phyloP scores from a whole-genome alignment of 1,140 invertebrate species.

The Nomia melanderi region DNA sequence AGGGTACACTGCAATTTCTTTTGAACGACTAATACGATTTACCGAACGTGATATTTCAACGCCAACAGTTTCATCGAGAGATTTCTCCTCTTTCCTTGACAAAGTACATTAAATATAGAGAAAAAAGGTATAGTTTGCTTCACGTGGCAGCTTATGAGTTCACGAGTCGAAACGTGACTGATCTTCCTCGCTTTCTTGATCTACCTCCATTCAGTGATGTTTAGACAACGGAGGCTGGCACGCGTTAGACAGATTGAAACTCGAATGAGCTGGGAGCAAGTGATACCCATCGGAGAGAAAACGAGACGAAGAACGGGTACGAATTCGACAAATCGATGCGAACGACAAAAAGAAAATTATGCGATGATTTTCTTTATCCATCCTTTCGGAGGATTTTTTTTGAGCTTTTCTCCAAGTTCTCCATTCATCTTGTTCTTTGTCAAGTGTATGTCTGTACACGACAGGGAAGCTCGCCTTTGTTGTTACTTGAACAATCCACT shows the following conservation, averaged over 20 bases:
- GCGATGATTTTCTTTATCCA: slow-evolving; percentile 4
- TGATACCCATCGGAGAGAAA: not conserved
- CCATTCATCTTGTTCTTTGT: slow-evolving; percentile 32
- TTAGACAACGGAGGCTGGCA: slow-evolving; percentile 31
- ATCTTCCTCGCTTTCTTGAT: slow-evolving; percentile 2
- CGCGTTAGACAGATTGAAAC: slow-evolving; percentile 32
- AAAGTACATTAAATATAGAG: not conserved
- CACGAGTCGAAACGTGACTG: slow-evolving; percentile 24
- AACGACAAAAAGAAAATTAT: slow-evolving; percentile 26
- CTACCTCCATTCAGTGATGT: slow-evolving; percentile 6
- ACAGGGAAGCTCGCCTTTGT: not conserved
- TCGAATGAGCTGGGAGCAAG: slow-evolving; percentile 26
- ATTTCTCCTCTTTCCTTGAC: not conserved
- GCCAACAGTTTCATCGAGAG: not conserved
- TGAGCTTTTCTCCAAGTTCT: slow-evolving; percentile 11
- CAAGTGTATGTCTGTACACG: slow-evolving; percentile 4
- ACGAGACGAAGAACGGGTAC: slow-evolving; percentile 14
- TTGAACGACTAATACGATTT: not conserved
- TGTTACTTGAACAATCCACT: slow-evolving; percentile 31
- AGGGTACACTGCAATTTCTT: not conserved
- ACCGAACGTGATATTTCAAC: not conserved
- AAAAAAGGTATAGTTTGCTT: not conserved
- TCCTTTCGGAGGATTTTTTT: not conserved
- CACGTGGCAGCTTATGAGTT: slow-evolving; percentile 1
- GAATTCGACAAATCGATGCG: slow-evolving; percentile 36